phyloP scores from a whole-genome alignment of 2,888 invertebrate genomes.

The Linnaemya vulpina region DNA sequence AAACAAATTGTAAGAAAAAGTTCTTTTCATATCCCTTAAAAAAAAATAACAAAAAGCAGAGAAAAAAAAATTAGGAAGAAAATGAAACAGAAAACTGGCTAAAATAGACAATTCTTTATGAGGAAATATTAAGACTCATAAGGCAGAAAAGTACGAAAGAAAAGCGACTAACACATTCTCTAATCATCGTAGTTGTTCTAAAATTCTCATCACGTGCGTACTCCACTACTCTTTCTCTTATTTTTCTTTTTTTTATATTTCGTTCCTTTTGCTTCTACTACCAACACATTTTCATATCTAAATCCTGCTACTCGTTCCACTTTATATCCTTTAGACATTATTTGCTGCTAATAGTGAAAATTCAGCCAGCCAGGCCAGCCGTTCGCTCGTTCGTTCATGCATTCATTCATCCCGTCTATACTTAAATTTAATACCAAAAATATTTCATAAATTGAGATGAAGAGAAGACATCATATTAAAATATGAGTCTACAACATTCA shows the following conservation, averaged over 20 bases:
- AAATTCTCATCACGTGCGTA: conserved; percentile 70
- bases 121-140: conserved; percentile 69
- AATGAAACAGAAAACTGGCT: conserved; percentile 50
- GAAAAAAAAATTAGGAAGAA: not conserved
- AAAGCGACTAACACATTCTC: conserved; percentile 19
- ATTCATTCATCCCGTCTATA: conserved; percentile 64
- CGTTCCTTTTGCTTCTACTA: conserved; percentile 20
- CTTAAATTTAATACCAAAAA: conserved; percentile 69
- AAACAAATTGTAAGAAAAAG: conserved; percentile 72
- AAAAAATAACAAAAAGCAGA: conserved; percentile 14
- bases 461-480: conserved; percentile 45
- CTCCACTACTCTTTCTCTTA: conserved; percentile 60
- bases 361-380: conserved; percentile 38
- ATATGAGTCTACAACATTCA: conserved; percentile 40
- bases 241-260: conserved; percentile 25
- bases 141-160: conserved; percentile 45
- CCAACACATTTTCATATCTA: conserved; percentile 33
- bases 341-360: conserved; percentile 53
- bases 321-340: conserved; percentile 67
- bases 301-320: conserved; percentile 41
- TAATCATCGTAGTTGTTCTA: conserved; percentile 56
- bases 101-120: conserved; percentile 71
- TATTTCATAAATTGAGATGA: conserved; percentile 57
- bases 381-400: conserved; percentile 18
- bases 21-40: conserved; percentile 57